Evolutionary conservation across 2,888 invertebrate species (phyloP), one percentile per base, ranked within the genome.

Genomic region (Vesta saturnalis): DNA sequence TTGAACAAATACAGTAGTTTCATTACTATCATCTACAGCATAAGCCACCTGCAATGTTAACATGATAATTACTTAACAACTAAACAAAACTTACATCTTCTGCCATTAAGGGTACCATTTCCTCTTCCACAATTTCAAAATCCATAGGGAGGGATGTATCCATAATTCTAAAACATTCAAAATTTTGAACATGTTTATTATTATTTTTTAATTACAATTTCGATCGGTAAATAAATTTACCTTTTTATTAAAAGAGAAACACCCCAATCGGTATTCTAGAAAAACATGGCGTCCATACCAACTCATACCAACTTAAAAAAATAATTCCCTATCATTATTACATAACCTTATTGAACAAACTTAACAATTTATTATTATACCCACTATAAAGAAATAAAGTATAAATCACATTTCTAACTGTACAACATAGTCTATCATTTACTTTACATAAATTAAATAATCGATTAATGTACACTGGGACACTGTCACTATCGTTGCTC

Each of bases 251-350:
- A 57, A 39, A 12, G 55, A 61, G 39, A 66, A n/a, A n/a, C 62
- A 54, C 60, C 71, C 70, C 72, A 64, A 72, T 72, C 72, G 72
- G 72, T 72, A 72, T 69, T 69, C 64, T 71, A 72, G 72, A 71
- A 57, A 63, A 71, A 71, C 62, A 72, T 72, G 72, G 71, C 67
- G 55, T 1, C 1, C 1, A 23, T 0, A 8, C 47, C 15, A 49
- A 18, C 18, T 8, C 15, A 49, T 14, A 16, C 8, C 47, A 14
- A 14, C n/a, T 43, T 8, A 43, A 43, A 43, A 43, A 43, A n/a
- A 5, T 43, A n/a, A n/a, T 43, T 43, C 43, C 12, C 43, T 43
- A 5, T 3, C 43, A 43, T 43, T 23, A 23, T 23, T 23, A n/a
- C n/a, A n/a, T n/a, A n/a, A n/a, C n/a, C n/a, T n/a, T n/a, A n/a